Evolutionary conservation across 1,140 invertebrate genomes (phyloP).

Genomic region (Oryctes rhinoceros): DNA sequence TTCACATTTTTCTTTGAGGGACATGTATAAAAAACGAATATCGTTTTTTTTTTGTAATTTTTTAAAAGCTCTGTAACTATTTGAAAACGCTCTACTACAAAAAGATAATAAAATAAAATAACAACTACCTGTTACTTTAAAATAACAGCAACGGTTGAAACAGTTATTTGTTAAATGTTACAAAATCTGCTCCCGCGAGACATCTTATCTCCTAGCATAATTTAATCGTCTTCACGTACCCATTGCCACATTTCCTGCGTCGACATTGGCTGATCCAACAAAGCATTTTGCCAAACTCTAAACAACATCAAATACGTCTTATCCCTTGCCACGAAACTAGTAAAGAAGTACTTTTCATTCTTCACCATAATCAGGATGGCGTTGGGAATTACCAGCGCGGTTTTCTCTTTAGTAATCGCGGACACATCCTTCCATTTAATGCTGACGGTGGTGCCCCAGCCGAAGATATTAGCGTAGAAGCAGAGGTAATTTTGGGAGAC

Average conservation of each 20-base stretch:
- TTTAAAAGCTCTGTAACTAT: too few species aligned
- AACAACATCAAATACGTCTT: conserved; percentile 95
- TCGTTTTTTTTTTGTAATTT: too few species aligned
- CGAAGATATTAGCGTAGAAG: conserved; percentile 95
- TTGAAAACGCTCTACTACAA: too few species aligned
- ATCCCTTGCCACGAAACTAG: conserved; percentile 90
- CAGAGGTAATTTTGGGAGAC: conserved; percentile 93
- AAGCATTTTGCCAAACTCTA: conserved; percentile 93
- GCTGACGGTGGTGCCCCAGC: conserved; percentile 87
- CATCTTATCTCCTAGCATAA: too few species aligned
- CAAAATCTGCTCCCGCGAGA: too few species aligned
- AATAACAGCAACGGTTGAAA: too few species aligned
- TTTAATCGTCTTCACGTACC: conserved; percentile 60
- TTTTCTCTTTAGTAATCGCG: conserved; percentile 92
- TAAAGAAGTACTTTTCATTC: conserved; percentile 90
- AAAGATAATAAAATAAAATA: too few species aligned
- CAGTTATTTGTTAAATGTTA: too few species aligned
- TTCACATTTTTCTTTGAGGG: too few species aligned
- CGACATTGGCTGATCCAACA: conserved; percentile 88
- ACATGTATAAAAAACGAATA: too few species aligned
- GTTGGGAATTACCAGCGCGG: conserved; percentile 93
- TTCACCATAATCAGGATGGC: conserved; percentile 88
- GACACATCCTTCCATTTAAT: conserved; percentile 89
- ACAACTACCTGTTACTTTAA: too few species aligned
- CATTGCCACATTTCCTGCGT: conserved; percentile 90